Base-by-base conservation (phyloP, 1,140 invertebrate genomes). In the Pogonognathellus flavescens region DNA sequence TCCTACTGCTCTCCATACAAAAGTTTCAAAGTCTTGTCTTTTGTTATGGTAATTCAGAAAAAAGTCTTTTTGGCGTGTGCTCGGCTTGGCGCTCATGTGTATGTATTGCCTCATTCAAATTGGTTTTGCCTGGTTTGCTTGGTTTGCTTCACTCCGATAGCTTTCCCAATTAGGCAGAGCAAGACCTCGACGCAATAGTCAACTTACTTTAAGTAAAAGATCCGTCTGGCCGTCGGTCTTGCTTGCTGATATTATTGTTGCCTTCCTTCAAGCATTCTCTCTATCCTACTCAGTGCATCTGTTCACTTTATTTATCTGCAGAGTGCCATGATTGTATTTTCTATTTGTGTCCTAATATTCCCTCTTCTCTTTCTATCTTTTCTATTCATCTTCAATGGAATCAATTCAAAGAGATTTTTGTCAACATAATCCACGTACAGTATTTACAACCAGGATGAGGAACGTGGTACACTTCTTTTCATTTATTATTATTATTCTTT, bases 11-110 rank as follows among this genome's bases (percentile, higher is more conserved):
- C 70, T 76, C 70, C 70, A 76, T 76, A 76, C 70, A 50, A 49
- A 76, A 76, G 22, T 76, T 72, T 72, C 66, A 41, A 49, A 72
- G 70, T 76, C 70, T 76, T 76, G 70, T 50, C 70, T 76, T 76
- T 76, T 76, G 70, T 76, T 76, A 76, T 76, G 70, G 14, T 76
- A 76, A 76, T 76, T 49, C 9, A 16, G 70, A 76, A 76, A 76
- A 76, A 76, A 76, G 70, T 76, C 70, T 76, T 76, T 70, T 76
- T 76, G 70, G 70, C 70, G 70, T 76, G 70, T 76, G 70, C 70
- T 76, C 41, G 31, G 70, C 41, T 76, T 76, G 11, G 66, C 66
- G 66, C 66, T n/a, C 14, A 62, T 25, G 4, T 14, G 31, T 50
- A 76, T 70, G 22, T 41, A 41, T 41, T 16, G 13, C 70, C 18